Evolutionary conservation across 2,113 vertebrate genomes (phyloP).

Genomic region (Nettapus auritus): DNA sequence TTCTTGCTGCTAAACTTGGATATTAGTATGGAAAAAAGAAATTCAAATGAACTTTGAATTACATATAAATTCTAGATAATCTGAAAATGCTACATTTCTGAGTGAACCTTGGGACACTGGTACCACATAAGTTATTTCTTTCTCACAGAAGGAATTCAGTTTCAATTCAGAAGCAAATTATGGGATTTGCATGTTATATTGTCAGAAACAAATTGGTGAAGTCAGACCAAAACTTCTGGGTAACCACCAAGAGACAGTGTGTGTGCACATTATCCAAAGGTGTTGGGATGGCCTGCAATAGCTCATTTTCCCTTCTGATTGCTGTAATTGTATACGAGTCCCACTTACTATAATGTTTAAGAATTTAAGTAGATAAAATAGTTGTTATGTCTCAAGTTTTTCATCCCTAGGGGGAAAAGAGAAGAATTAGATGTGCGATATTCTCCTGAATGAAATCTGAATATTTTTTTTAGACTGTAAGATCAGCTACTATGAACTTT

Average conservation of each 20-base stretch:
- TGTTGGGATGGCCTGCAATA: neutral
- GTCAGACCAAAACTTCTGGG: neutral
- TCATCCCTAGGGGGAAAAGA: neutral
- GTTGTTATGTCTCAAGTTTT: neutral
- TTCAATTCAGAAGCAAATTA: neutral
- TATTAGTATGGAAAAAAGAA: neutral
- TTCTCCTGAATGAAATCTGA: neutral
- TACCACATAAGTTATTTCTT: neutral
- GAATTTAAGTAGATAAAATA: neutral
- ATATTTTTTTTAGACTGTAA: neutral
- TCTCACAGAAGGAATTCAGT: neutral
- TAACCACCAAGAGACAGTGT: neutral
- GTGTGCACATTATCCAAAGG: neutral
- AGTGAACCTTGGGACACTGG: neutral
- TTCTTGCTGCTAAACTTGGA: neutral
- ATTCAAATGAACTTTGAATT: neutral
- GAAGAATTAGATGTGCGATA: neutral
- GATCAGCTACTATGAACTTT: neutral
- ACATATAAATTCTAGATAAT: neutral
- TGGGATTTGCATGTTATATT: neutral
- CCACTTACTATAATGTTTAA: neutral
- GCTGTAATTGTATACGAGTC: neutral
- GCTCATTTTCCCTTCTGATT: neutral
- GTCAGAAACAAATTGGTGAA: neutral
- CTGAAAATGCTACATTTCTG: neutral